Evolutionary conservation across 2,888 invertebrate genomes (phyloP).

Genomic region (Ashinkailepas kermadecensis): DNA sequence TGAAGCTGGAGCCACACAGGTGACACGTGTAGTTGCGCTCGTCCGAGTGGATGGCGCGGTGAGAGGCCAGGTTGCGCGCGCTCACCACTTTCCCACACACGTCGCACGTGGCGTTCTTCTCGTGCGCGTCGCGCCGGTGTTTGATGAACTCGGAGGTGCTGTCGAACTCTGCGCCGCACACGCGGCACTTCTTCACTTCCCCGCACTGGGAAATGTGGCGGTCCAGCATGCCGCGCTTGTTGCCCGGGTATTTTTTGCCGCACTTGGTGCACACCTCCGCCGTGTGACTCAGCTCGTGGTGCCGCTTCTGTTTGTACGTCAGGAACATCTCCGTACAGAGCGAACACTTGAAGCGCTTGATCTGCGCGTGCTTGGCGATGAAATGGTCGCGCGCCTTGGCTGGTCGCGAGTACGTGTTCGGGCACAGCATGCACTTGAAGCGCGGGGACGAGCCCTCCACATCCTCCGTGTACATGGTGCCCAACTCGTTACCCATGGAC

Average conservation of each 20-base stretch:
- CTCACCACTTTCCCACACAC: conserved; percentile 22
- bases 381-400: conserved; percentile 23
- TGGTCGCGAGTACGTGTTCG: conserved; percentile 7
- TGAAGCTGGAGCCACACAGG: conserved; percentile 24
- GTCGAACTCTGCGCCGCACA: conserved; percentile 19
- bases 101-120: conserved; percentile 18
- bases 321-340: conserved; percentile 13
- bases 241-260: conserved; percentile 22
- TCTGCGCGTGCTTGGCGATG: conserved; percentile 24
- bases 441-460: background rate
- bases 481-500: background rate
- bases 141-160: background rate
- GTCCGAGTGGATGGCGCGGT: conserved; percentile 23
- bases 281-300: conserved; percentile 24
- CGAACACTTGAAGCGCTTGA: background rate
- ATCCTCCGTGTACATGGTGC: conserved; percentile 13
- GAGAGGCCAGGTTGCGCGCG: conserved; percentile 22
- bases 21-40: conserved; percentile 23
- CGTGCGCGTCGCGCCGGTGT: conserved; percentile 22
- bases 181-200: conserved; percentile 5
- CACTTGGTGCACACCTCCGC: conserved; percentile 19
- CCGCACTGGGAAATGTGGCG: conserved; percentile 19
- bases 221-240: conserved; percentile 23
- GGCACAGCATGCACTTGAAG: conserved; percentile 12
- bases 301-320: conserved; percentile 24